Percentiles rank a stretch among this genome's conserved stretches.
phyloP scores from a whole-genome alignment of 2,797 vertebrate species.

The Brachyrhaphis roseni region DNA sequence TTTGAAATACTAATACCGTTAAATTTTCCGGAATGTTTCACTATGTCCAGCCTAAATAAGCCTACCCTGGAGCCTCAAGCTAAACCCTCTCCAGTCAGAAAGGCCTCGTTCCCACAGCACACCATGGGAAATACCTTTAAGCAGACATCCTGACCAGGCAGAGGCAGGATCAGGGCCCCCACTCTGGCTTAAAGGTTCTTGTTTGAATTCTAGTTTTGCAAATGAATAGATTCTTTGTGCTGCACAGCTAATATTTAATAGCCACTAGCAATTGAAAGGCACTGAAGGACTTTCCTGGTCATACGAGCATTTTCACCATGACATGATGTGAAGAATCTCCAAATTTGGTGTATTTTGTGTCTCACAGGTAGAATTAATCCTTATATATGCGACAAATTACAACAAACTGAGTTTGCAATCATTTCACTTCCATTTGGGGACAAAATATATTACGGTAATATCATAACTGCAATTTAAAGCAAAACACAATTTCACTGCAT shows the following conservation, averaged over 20 bases:
- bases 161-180: conserved; percentile 42
- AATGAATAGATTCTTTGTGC: conserved; percentile 17
- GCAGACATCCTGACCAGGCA: conserved; percentile 50
- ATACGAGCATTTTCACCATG: conserved; percentile 7
- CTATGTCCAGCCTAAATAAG: conserved; percentile 63
- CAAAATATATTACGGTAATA: not conserved
- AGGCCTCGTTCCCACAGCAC: conserved; percentile 68
- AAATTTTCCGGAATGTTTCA: conserved; percentile 68
- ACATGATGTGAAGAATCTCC: not conserved
- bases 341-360: not conserved
- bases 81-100: conserved; percentile 52
- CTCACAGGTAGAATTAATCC: not conserved
- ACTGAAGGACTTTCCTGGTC: not conserved
- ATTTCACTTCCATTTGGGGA: not conserved
- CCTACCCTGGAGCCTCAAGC: conserved; percentile 59
- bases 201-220: conserved; percentile 41
- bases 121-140: conserved; percentile 66
- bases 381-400: not conserved
- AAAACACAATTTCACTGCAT: not conserved
- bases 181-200: conserved; percentile 47
- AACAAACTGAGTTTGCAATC: not conserved
- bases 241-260: not conserved
- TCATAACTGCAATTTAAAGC: not conserved
- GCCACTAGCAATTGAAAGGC: not conserved
- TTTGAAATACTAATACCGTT: conserved; percentile 61